A percentile compares a stretch with the other conserved stretches of the same genome.
Evolutionary conservation across 2,888 invertebrate species (phyloP).

Genomic region (Noctua fimbriata): DNA sequence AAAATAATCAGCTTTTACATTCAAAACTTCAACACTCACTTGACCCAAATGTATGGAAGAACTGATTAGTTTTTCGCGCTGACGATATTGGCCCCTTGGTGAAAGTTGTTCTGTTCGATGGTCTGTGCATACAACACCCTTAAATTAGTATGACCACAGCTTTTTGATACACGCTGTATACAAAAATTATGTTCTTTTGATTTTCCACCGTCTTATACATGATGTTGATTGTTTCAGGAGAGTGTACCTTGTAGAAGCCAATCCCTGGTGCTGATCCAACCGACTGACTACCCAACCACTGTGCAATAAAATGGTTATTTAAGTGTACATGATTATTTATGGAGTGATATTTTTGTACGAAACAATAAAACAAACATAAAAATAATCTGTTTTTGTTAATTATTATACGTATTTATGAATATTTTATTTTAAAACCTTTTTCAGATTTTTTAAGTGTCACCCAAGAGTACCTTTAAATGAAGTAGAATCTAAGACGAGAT

Average conservation of each 20-base stretch:
- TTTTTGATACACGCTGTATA: background rate
- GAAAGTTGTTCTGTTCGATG: background rate
- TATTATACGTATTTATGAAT: background rate
- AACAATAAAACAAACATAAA: conserved; percentile 49
- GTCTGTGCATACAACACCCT: background rate
- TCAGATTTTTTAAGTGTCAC: background rate
- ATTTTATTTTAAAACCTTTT: background rate
- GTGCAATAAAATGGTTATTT: conserved; percentile 57
- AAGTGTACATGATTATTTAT: conserved; percentile 54
- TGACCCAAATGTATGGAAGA: background rate
- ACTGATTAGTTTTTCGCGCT: background rate
- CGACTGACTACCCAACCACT: conserved; percentile 58
- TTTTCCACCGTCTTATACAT: background rate
- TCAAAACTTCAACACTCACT: background rate
- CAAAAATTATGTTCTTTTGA: background rate
- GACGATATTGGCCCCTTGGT: background rate
- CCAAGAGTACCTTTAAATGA: background rate
- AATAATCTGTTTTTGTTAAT: conserved; percentile 20
- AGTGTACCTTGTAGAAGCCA: conserved; percentile 46
- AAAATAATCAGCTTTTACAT: background rate
- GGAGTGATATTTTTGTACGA: conserved; percentile 52
- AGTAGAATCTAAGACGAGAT: background rate
- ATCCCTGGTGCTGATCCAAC: conserved; percentile 63
- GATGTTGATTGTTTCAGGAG: conserved; percentile 55
- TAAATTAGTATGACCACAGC: background rate